Evolutionary conservation across 2,113 vertebrate genomes (phyloP).

Genomic region (Centropus unirufus): DNA sequence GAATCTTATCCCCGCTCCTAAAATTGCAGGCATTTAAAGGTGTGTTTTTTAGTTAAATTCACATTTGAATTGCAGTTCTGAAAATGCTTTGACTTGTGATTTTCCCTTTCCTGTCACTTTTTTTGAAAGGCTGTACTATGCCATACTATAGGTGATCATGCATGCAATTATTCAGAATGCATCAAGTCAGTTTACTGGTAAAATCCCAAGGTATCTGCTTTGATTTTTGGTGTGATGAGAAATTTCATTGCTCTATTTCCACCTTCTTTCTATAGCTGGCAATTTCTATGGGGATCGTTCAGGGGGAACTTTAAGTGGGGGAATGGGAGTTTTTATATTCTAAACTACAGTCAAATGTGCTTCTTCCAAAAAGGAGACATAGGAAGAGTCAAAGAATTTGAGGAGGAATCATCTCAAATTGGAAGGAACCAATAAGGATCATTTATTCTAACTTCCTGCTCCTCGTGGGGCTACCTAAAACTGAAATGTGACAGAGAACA

Average conservation of each 20-base stretch:
- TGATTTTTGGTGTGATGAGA: not conserved
- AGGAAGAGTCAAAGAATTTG: not conserved
- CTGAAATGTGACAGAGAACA: no score
- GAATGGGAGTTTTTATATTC: not conserved
- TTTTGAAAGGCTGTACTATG: not conserved
- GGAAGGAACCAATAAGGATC: not conserved
- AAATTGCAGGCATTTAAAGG: not conserved
- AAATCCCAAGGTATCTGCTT: not conserved
- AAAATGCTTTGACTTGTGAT: not conserved
- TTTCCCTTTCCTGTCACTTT: not conserved
- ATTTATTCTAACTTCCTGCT: no score
- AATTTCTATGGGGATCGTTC: not conserved
- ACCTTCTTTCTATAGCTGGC: not conserved
- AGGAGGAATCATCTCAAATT: not conserved
- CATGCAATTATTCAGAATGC: not conserved
- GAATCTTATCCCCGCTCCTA: not conserved
- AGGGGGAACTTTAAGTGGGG: not conserved
- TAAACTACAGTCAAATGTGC: not conserved
- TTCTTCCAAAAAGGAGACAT: not conserved
- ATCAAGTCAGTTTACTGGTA: not conserved
- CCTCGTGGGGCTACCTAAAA: no score
- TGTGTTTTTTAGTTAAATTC: not conserved
- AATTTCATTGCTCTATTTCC: not conserved
- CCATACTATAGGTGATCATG: not conserved
- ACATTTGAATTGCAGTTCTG: not conserved